Conservation (phyloP, 2,797 vertebrate species). For the Cossypha polioptera region DNA sequence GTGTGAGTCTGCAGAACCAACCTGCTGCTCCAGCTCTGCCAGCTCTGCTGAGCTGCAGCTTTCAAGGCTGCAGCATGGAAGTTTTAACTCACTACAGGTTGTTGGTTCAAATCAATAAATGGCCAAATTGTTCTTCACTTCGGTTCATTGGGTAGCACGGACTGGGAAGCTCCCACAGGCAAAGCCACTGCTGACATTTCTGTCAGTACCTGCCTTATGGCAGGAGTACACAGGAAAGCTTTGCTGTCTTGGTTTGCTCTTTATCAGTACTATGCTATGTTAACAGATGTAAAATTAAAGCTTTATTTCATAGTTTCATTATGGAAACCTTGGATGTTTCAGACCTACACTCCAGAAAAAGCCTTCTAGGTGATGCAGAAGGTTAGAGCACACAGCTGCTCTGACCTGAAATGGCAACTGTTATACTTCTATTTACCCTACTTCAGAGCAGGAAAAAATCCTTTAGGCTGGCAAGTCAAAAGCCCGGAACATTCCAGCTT, state of each 20-base stretch:
- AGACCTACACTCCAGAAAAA: neutral
- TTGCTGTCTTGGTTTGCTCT: neutral
- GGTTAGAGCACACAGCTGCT: neutral
- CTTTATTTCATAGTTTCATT: neutral
- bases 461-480: neutral
- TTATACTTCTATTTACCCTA: neutral
- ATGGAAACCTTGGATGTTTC: neutral
- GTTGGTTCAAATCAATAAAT: neutral
- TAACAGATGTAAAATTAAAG: neutral
- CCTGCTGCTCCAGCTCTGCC: neutral
- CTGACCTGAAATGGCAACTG: neutral
- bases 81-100: neutral
- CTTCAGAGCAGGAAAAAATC: neutral
- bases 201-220: neutral
- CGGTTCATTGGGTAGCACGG: accelerated
- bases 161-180: neutral
- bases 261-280: neutral
- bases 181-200: neutral
- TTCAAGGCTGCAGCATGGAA: neutral
- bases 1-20: neutral
- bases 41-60: neutral
- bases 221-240: neutral
- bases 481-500: neutral
- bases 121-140: neutral
- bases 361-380: neutral